Evolutionary conservation across 2,888 invertebrate genomes (phyloP).

Genomic region (Hirudinaria manillensis): DNA sequence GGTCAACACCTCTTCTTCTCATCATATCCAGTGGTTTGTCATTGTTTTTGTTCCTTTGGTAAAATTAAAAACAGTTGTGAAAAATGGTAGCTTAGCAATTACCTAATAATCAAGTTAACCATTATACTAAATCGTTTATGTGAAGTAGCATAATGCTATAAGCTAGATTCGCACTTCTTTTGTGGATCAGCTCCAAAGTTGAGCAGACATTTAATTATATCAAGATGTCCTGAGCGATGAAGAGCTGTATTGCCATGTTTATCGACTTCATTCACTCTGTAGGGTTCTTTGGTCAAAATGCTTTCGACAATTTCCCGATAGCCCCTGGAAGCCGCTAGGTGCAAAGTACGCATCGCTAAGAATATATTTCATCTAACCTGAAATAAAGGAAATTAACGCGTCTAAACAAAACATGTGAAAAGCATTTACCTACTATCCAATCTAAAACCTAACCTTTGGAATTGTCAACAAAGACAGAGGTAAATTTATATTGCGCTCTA

Average conservation of each 20-base stretch:
- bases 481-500: too few species aligned
- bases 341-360: conserved; percentile 9
- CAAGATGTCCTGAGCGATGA: conserved; percentile 43
- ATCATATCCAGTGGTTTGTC: conserved; percentile 42
- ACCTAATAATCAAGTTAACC: neutral
- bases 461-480: too few species aligned
- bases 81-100: neutral
- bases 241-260: conserved; percentile 42
- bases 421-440: too few species aligned
- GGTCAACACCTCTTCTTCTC: conserved; percentile 41
- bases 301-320: conserved; percentile 36
- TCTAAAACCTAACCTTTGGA: too few species aligned
- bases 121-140: too few species aligned
- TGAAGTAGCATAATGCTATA: neutral
- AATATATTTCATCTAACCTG: too few species aligned
- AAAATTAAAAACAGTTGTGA: neutral
- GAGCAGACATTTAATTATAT: conserved; percentile 40
- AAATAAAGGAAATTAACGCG: too few species aligned
- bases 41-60: conserved; percentile 41
- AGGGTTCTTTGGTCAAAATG: conserved; percentile 38
- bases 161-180: conserved; percentile 37
- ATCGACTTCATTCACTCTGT: conserved; percentile 39
- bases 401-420: too few species aligned
- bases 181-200: conserved; percentile 40
- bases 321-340: conserved; percentile 40